phyloP scores from a whole-genome alignment of 1,140 invertebrate genomes.

The Neodiprion fabricii region DNA sequence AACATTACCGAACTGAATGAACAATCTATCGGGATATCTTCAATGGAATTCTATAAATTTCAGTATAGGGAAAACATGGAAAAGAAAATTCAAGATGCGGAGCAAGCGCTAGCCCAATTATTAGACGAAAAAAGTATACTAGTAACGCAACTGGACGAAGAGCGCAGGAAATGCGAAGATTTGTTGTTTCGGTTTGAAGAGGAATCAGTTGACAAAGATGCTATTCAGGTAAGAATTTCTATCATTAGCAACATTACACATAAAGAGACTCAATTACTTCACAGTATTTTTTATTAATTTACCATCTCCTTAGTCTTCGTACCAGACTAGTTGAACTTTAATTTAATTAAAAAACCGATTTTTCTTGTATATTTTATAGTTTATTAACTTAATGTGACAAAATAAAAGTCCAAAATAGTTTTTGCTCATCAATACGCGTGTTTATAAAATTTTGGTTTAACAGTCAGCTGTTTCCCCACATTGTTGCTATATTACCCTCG shows the following conservation, averaged over 20 bases:
- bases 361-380: too few species aligned
- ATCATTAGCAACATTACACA: not conserved
- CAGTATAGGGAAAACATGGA: constrained; percentile 67
- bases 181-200: constrained; percentile 91
- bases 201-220: constrained; percentile 79
- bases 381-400: too few species aligned
- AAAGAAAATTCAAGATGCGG: constrained; percentile 54
- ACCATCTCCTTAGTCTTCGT: not conserved
- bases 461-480: too few species aligned
- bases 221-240: constrained; percentile 74
- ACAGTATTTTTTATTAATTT: not conserved
- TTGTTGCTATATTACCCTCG: too few species aligned
- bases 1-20: too few species aligned
- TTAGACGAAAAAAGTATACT: constrained; percentile 74
- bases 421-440: too few species aligned
- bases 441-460: too few species aligned
- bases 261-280: not conserved
- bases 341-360: too few species aligned
- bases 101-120: constrained; percentile 58
- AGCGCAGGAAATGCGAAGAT: constrained; percentile 89
- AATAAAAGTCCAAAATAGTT: too few species aligned
- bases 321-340: constrained; percentile 29
- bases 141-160: constrained; percentile 78
- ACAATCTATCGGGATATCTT: too few species aligned
- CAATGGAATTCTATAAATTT: constrained; percentile 13